Evolutionary conservation across 2,888 invertebrate species (phyloP).

Genomic region (Mimas tiliae): DNA sequence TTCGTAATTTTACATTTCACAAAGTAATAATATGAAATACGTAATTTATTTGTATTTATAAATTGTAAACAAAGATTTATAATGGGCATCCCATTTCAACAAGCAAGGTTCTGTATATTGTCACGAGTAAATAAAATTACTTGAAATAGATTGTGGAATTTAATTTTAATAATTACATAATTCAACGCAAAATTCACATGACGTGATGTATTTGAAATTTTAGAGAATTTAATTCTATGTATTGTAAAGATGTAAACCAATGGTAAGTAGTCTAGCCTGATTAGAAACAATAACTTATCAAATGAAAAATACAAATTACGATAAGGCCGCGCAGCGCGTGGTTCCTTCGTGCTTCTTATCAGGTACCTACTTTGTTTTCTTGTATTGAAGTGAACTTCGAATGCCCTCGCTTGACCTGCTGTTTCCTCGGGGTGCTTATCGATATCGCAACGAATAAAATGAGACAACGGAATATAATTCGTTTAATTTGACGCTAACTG

Average conservation of each 20-base stretch:
- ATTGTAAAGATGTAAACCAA: conserved; percentile 15
- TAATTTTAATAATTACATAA: background rate
- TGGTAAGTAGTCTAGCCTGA: conserved; percentile 18
- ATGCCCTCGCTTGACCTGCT: conserved; percentile 81
- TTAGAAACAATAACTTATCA: conserved; percentile 18
- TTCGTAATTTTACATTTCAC: no score
- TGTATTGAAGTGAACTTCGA: conserved; percentile 73
- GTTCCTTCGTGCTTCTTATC: conserved; percentile 79
- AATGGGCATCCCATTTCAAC: no score
- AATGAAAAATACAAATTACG: conserved; percentile 36
- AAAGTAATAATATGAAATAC: no score
- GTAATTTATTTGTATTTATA: no score
- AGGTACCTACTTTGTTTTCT: conserved; percentile 72
- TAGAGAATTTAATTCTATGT: background rate
- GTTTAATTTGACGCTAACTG: conserved; percentile 66
- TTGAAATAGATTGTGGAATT: background rate
- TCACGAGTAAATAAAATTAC: no score
- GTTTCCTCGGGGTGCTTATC: conserved; percentile 77
- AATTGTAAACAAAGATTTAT: no score
- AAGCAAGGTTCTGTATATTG: no score
- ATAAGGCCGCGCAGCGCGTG: conserved; percentile 71
- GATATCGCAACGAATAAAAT: conserved; percentile 76
- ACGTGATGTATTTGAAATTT: conserved; percentile 9
- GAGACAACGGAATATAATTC: conserved; percentile 70
- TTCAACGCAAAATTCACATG: background rate